Evolutionary conservation across 2,797 vertebrate species (phyloP).

Genomic region (Sylvilagus floridanus): DNA sequence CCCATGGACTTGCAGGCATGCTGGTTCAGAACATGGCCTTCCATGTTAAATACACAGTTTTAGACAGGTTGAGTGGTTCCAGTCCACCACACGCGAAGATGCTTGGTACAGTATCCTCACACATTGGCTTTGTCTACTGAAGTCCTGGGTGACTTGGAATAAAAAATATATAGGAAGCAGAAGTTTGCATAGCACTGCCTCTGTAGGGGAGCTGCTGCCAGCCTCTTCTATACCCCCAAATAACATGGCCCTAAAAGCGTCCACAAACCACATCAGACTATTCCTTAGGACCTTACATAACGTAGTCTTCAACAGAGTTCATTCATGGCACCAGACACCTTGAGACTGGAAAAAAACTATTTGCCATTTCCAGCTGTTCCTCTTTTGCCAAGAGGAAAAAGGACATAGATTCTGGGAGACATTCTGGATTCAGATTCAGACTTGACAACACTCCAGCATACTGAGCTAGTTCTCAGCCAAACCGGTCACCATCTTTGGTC

Average conservation of each 20-base stretch:
- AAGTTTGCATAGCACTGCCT: neutral
- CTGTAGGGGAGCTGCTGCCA: neutral
- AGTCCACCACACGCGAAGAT: neutral
- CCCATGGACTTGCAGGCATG: neutral
- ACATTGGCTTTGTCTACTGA: neutral
- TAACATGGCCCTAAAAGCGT: neutral
- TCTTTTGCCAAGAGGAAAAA: slow-evolving; percentile 40
- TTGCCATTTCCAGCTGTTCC: neutral
- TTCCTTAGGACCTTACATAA: neutral
- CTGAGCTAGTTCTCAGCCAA: neutral
- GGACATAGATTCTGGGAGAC: neutral
- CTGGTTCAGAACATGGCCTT: neutral
- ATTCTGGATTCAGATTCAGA: slow-evolving; percentile 5
- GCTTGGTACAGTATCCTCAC: neutral
- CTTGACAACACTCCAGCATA: neutral
- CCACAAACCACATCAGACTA: neutral
- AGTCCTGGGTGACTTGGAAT: neutral
- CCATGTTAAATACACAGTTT: neutral
- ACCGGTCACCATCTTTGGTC: neutral
- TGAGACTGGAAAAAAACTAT: neutral
- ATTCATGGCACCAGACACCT: neutral
- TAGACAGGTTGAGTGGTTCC: neutral
- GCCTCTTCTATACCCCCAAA: neutral
- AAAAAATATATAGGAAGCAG: neutral
- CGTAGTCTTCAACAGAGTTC: neutral